Conservation (phyloP, 30 jellyfish, hydroid and myxozoan genomes). For the Aurelia coerulea region DNA sequence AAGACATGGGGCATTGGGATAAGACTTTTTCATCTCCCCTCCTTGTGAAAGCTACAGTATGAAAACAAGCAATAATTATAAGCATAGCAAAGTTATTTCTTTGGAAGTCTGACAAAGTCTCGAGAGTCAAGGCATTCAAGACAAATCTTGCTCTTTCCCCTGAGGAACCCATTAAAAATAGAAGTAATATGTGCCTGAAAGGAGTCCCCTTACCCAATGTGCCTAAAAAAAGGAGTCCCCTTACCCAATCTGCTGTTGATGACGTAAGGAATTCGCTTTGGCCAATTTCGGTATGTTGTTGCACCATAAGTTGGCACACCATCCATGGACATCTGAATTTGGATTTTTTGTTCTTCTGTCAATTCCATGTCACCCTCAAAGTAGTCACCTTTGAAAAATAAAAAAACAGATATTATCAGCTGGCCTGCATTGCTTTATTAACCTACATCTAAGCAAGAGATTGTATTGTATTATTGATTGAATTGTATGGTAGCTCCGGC, state of each 20-base stretch:
- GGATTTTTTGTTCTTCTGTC: constrained; percentile 57
- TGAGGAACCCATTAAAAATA: no score
- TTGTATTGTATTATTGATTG: no score
- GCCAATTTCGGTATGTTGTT: constrained; percentile 55
- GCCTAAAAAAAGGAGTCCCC: not conserved
- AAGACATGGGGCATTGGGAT: no score
- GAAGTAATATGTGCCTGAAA: not conserved
- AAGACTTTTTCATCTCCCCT: no score
- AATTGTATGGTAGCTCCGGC: no score
- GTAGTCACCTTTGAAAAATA: constrained; percentile 21
- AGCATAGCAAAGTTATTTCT: no score
- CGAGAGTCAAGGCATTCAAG: no score
- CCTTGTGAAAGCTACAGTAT: no score
- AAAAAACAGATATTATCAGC: not conserved
- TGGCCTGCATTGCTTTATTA: not conserved
- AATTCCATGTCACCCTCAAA: constrained; percentile 76
- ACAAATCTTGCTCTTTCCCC: no score
- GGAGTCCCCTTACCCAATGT: constrained; percentile 23
- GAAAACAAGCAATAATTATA: no score
- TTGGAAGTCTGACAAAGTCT: no score
- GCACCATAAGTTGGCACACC: constrained; percentile 73
- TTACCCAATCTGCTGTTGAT: constrained; percentile 56
- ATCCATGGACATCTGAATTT: constrained; percentile 44
- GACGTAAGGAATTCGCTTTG: constrained; percentile 43
- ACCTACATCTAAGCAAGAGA: not conserved